Evolutionary conservation across 2,888 invertebrate genomes (phyloP).

Genomic region (Polydrusus tereticollis): DNA sequence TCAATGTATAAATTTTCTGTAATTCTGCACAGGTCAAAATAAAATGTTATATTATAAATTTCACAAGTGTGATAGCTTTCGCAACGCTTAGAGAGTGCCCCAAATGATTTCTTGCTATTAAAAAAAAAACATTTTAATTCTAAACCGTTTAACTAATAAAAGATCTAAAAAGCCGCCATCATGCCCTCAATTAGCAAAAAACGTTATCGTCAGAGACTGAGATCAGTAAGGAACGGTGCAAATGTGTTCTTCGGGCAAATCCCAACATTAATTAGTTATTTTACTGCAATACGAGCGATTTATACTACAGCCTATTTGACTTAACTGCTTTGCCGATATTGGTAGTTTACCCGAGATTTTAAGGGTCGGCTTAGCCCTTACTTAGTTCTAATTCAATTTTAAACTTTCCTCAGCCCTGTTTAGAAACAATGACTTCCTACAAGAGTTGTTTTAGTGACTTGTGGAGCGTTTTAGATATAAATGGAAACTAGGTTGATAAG

Average conservation of each 20-base stretch:
- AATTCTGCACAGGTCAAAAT: too few species aligned
- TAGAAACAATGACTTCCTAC: conserved; percentile 1
- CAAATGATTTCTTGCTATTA: too few species aligned
- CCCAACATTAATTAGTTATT: conserved; percentile 62
- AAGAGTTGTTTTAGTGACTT: background rate
- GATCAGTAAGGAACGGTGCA: conserved; percentile 61
- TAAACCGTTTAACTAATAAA: too few species aligned
- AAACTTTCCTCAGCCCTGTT: conserved; percentile 20
- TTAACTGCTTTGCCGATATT: conserved; percentile 34
- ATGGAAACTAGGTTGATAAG: background rate
- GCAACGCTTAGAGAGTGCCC: too few species aligned
- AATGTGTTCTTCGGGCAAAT: conserved; percentile 60
- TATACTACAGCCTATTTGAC: conserved; percentile 31
- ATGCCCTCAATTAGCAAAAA: background rate
- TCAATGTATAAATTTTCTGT: too few species aligned
- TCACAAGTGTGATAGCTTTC: too few species aligned
- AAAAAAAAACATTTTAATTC: too few species aligned
- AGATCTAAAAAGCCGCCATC: background rate
- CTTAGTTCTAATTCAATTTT: conserved; percentile 25
- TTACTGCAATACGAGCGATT: conserved; percentile 53
- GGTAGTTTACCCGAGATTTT: conserved; percentile 36
- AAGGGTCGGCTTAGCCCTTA: conserved; percentile 31
- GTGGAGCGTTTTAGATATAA: background rate
- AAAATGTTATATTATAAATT: too few species aligned
- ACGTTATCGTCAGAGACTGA: conserved; percentile 33